phyloP scores from a whole-genome alignment of 2,888 invertebrate species.

The Drosophila nigricruria region DNA sequence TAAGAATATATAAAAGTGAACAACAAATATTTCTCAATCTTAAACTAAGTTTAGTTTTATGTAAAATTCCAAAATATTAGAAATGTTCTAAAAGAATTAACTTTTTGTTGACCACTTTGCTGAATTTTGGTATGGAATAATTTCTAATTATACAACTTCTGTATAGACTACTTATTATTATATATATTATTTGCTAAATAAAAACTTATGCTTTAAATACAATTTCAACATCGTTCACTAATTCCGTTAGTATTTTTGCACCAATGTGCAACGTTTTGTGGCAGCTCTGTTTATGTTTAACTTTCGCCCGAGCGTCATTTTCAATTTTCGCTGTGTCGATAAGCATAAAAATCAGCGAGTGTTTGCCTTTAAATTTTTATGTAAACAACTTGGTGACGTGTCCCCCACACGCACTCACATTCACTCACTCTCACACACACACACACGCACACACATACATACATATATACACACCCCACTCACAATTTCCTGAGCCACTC shows the following conservation, averaged over 20 bases:
- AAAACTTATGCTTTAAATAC: background rate
- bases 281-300: slow-evolving; percentile 21
- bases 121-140: no score
- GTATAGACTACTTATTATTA: no score
- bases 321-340: slow-evolving; percentile 64
- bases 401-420: slow-evolving; percentile 3
- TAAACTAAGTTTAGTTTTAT: no score
- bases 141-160: no score
- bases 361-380: slow-evolving; percentile 75
- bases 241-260: background rate
- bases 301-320: slow-evolving; percentile 28
- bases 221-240: background rate
- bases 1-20: no score
- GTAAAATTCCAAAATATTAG: no score
- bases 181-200: background rate
- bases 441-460: slow-evolving; percentile 3
- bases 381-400: slow-evolving; percentile 59
- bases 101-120: no score
- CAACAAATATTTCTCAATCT: no score
- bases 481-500: slow-evolving; percentile 54
- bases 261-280: slow-evolving; percentile 54
- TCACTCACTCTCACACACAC: background rate
- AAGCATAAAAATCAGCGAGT: slow-evolving; percentile 71
- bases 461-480: background rate
- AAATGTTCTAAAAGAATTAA: no score